Percentiles rank a stretch among this genome's conserved stretches.
Evolutionary conservation across 2,797 vertebrate species (phyloP).

Genomic region (Harpagifer antarcticus): DNA sequence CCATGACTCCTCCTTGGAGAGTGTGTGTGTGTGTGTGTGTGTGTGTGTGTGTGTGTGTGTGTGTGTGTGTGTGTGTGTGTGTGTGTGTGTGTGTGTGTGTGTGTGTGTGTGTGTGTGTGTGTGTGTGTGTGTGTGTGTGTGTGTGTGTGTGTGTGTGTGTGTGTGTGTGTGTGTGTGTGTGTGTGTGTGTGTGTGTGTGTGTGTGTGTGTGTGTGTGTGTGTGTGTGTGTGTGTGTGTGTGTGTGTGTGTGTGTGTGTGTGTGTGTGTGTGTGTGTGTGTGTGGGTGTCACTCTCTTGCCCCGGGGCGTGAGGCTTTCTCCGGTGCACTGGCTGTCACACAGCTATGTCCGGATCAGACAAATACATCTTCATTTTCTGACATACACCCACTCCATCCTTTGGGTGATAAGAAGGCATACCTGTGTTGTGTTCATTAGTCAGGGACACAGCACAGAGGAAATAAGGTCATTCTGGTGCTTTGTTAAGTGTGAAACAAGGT

Average conservation of each 20-base stretch:
- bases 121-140: constrained; percentile 35
- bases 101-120: too few species aligned
- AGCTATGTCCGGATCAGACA: constrained; percentile 82
- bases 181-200: too few species aligned
- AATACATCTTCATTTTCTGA: constrained; percentile 74
- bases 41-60: too few species aligned
- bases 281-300: constrained; percentile 58
- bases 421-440: constrained; percentile 43
- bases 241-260: too few species aligned
- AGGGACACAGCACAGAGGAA: constrained; percentile 1
- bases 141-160: constrained; percentile 15
- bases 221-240: constrained; percentile 19
- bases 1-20: constrained; percentile 77
- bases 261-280: constrained; percentile 27
- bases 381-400: constrained; percentile 43
- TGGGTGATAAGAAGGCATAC: constrained; percentile 40
- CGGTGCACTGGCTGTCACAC: constrained; percentile 69
- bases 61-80: constrained; percentile 26
- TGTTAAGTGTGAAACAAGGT: constrained; percentile 3
- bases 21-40: constrained; percentile 29
- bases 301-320: constrained; percentile 63
- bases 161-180: constrained; percentile 29
- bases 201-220: constrained; percentile 20
- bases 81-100: constrained; percentile 11
- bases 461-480: constrained; percentile 33